Evolutionary conservation across 2,113 vertebrate genomes (phyloP), one percentile per base, ranked within the genome.

Genomic region (Heteronetta atricapilla): DNA sequence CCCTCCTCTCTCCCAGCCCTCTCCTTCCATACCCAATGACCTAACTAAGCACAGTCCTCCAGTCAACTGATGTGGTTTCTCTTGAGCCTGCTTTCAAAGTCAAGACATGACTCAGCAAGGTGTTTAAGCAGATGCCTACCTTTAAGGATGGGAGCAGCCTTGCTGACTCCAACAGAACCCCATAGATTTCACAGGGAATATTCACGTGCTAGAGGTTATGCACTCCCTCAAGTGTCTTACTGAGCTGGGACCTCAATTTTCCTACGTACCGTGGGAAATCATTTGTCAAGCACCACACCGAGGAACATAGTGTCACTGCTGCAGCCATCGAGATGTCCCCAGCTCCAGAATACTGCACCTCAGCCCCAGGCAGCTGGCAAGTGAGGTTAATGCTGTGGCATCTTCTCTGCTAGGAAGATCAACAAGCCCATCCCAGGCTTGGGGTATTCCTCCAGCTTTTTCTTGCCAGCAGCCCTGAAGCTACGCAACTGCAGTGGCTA

Each of bases 101-200:
- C 83, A 95, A 95, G 92, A 82, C 94, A 93, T 96, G 95, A 97
- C 89, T 96, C 95, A 97, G 95, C 93, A 96, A 89, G 55, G 95
- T 87, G 78, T 69, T 93, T 95, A 94, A 92, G 86, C 92, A 96
- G 86, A 95, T 95, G 86, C 66, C 83, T 95, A 87, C 90, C 93
- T 97, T 95, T 85, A 87, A 97, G 86, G 92, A 74, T 87, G 92
- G 93, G 90, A 96, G 90, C 94, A 96, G 95, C 66, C 88, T 93
- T 94, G 95, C 93, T 95, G 94, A 97, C 92, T 95, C 92, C 88
- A 89, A 92, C 80, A 96, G 86, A 96, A 94, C 91, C 52, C 68
- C 52, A 58, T 20, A 91, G 91, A 94, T 92, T 93, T 94, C 84
- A 95, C 66, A 82, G 88, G 69, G 92, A 96, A 93, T 36, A 90